phyloP scores from a whole-genome alignment of 37 sponge, comb jelly and placozoan genomes.

The Hormiphora californensis region DNA sequence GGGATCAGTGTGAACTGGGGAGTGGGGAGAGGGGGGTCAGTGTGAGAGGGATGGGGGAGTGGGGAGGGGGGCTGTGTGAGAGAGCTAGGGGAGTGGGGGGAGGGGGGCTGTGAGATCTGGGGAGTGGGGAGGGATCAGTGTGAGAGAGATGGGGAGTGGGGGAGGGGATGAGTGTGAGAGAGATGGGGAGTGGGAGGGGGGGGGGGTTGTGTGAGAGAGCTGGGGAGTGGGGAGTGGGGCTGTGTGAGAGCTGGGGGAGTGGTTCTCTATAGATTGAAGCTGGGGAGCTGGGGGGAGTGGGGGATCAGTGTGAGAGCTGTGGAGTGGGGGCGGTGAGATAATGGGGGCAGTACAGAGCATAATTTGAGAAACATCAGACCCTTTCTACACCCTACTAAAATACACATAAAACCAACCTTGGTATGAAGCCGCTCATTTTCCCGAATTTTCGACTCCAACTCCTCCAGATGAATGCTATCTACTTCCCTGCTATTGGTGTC shows the following conservation, averaged over 20 bases:
- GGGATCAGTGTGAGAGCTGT: not conserved
- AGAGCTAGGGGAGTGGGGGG: not conserved
- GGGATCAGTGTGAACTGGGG: not conserved
- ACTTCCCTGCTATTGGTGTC: not conserved
- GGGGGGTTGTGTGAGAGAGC: not conserved
- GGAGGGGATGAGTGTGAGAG: not conserved
- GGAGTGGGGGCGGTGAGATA: not conserved
- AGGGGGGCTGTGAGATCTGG: not conserved
- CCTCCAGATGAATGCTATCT: slow-evolving; percentile 36
- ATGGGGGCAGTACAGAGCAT: not conserved
- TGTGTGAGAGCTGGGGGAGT: not conserved
- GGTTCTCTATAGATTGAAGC: not conserved
- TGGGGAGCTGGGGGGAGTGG: not conserved
- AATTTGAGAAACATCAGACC: not conserved
- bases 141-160: not conserved
- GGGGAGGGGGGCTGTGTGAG: not conserved
- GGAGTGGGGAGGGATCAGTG: not conserved
- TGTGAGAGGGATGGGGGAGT: not conserved
- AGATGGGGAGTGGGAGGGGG: not conserved
- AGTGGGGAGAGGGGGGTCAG: not conserved
- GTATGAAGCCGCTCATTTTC: slow-evolving; percentile 39
- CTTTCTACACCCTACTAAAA: too few species aligned
- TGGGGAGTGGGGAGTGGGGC: not conserved
- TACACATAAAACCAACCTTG: too few species aligned
- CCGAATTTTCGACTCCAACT: slow-evolving; percentile 40